A percentile compares a stretch with the other conserved stretches of the same genome.
phyloP scores from a whole-genome alignment of 2,797 vertebrate genomes.

The Lepus townsendii region DNA sequence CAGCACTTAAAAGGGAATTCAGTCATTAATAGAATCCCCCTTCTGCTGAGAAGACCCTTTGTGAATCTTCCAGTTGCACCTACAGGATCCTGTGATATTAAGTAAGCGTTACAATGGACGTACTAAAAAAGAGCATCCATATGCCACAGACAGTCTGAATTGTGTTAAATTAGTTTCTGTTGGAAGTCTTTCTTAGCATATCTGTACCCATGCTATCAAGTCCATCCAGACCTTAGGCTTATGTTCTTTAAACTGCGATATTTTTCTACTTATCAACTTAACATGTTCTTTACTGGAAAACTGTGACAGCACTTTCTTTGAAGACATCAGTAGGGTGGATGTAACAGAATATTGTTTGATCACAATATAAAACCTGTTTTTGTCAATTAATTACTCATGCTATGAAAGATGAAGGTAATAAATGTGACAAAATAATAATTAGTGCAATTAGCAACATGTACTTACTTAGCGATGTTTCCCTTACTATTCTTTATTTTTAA shows the following conservation, averaged over 20 bases:
- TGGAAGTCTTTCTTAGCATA: slow-evolving; percentile 67
- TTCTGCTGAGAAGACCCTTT: slow-evolving; percentile 3
- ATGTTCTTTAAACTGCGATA: slow-evolving; percentile 73
- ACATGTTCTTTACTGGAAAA: slow-evolving; percentile 66
- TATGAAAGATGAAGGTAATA: slow-evolving; percentile 72
- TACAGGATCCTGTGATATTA: slow-evolving; percentile 69
- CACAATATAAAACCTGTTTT: slow-evolving; percentile 74
- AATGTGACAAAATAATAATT: slow-evolving; percentile 77
- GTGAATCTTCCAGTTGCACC: slow-evolving; percentile 61
- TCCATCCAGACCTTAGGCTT: slow-evolving; percentile 73
- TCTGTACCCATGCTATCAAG: slow-evolving; percentile 67
- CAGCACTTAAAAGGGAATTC: slow-evolving; percentile 64
- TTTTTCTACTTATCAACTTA: slow-evolving; percentile 73
- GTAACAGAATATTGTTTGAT: slow-evolving; percentile 73
- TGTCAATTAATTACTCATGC: slow-evolving; percentile 81
- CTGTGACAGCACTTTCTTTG: slow-evolving; percentile 70
- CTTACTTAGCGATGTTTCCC: slow-evolving; percentile 65
- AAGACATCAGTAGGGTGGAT: slow-evolving; percentile 66
- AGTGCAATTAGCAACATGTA: slow-evolving; percentile 56
- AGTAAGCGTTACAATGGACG: slow-evolving; percentile 53
- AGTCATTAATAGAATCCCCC: slow-evolving; percentile 51
- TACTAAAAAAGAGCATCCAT: slow-evolving; percentile 67
- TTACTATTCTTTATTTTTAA: slow-evolving; percentile 67
- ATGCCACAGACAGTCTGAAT: slow-evolving; percentile 64
- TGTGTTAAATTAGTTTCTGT: slow-evolving; percentile 68